Percentiles rank a stretch among this genome's conserved stretches.
phyloP scores from a whole-genome alignment of 2,797 vertebrate species.

The Peromyscus aztecus region DNA sequence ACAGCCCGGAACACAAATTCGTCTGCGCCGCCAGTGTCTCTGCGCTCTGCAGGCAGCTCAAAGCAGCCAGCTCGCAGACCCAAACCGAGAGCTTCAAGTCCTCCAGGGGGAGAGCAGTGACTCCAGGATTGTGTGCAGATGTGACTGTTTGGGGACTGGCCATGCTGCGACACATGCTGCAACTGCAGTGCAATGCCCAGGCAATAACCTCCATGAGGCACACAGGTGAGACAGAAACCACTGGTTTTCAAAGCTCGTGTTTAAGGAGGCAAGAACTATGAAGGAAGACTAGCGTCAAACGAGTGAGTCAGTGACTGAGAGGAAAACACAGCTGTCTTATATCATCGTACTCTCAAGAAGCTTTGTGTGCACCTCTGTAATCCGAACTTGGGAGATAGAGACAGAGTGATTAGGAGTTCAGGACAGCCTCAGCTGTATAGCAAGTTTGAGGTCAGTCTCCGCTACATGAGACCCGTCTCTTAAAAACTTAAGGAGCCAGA shows the following conservation, averaged over 20 bases:
- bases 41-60: slow-evolving; percentile 90
- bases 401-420: not conserved
- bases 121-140: slow-evolving; percentile 79
- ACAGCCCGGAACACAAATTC: slow-evolving; percentile 91
- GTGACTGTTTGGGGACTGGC: slow-evolving; percentile 90
- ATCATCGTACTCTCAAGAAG: not conserved
- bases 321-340: not conserved
- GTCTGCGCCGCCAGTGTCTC: slow-evolving; percentile 91
- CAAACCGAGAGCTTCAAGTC: slow-evolving; percentile 56
- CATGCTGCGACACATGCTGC: slow-evolving; percentile 94
- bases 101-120: not conserved
- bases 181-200: slow-evolving; percentile 96
- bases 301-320: not conserved
- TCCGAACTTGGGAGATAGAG: not conserved
- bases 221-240: slow-evolving; percentile 87
- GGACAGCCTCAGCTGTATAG: not conserved
- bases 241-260: not conserved
- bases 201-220: slow-evolving; percentile 91
- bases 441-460: not conserved
- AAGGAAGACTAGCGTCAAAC: not conserved
- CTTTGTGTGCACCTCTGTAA: not conserved
- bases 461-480: not conserved
- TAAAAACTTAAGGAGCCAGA: not conserved
- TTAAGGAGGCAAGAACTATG: not conserved
- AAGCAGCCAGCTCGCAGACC: slow-evolving; percentile 77